Conservation (phyloP, 2,888 invertebrate genomes). For the Creontiades dilutus region DNA sequence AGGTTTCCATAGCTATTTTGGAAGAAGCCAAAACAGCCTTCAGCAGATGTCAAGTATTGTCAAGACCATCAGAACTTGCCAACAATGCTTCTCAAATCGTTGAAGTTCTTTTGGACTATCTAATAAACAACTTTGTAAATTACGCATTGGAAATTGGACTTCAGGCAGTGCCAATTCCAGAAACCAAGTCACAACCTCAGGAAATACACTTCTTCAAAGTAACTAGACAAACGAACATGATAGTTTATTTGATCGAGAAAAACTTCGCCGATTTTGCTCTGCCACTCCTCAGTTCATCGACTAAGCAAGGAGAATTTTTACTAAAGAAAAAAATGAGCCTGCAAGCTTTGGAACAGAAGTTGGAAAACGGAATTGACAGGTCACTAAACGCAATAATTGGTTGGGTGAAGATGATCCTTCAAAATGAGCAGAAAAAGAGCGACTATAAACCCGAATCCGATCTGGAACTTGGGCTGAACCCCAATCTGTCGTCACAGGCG, state of each 20-base stretch:
- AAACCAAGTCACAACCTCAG: conserved; percentile 90
- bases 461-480: conserved; percentile 82
- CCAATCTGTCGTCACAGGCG: conserved; percentile 79
- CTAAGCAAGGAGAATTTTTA: conserved; percentile 92
- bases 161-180: conserved; percentile 92
- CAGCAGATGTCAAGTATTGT: conserved; percentile 91
- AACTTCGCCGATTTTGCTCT: conserved; percentile 93
- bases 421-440: conserved; percentile 95
- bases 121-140: conserved; percentile 95
- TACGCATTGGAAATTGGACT: conserved; percentile 97
- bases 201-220: conserved; percentile 96
- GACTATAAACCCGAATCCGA: conserved; percentile 95
- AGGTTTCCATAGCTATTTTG: conserved; percentile 93
- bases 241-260: conserved; percentile 95
- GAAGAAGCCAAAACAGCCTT: conserved; percentile 95
- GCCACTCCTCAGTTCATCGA: conserved; percentile 92
- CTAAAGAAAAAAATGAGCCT: conserved; percentile 91
- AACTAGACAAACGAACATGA: conserved; percentile 94
- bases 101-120: conserved; percentile 89
- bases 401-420: conserved; percentile 94
- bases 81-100: conserved; percentile 89
- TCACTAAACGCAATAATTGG: conserved; percentile 92
- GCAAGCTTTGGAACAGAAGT: conserved; percentile 93
- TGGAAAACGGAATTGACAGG: conserved; percentile 87
- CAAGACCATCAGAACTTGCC: conserved; percentile 87